These are phyloP conservation scores for Lasiurus borealis DNA, from an alignment of 2,113 vertebrate species.

Conservation along the genomic window DNA sequence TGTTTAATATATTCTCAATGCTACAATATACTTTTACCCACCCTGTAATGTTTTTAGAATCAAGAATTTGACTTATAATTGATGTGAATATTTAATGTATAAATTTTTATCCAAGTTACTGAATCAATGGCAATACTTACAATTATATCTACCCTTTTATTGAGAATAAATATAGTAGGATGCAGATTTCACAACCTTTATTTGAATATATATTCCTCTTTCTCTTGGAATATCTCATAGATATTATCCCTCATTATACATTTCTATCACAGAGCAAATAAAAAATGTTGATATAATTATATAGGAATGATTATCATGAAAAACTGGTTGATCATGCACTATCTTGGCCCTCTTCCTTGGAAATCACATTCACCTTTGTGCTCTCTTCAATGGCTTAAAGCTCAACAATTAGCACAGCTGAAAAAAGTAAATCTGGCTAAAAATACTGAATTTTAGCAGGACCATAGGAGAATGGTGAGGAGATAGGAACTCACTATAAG, in stretches of 20 bases:
- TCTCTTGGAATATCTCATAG: neutral
- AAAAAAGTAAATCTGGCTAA: neutral
- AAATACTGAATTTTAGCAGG: neutral
- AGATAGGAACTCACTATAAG: neutral
- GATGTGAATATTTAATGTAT: neutral
- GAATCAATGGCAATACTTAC: neutral
- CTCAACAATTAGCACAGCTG: neutral
- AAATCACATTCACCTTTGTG: neutral
- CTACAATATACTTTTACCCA: neutral
- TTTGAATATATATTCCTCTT: neutral
- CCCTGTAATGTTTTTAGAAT: neutral
- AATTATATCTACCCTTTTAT: neutral
- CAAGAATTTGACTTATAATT: neutral
- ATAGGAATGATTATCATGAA: neutral
- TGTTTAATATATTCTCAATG: neutral
- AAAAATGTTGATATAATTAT: neutral
- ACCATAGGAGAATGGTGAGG: neutral
- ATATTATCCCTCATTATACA: neutral
- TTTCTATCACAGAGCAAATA: neutral
- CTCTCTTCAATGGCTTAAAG: neutral
- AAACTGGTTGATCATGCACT: neutral
- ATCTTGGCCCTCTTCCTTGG: neutral
- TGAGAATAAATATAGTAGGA: slow-evolving; percentile 1
- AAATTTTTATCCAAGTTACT: neutral
- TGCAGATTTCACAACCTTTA: neutral